phyloP scores from a whole-genome alignment of 1,140 invertebrate species.

The Leptinotarsa lineolata region DNA sequence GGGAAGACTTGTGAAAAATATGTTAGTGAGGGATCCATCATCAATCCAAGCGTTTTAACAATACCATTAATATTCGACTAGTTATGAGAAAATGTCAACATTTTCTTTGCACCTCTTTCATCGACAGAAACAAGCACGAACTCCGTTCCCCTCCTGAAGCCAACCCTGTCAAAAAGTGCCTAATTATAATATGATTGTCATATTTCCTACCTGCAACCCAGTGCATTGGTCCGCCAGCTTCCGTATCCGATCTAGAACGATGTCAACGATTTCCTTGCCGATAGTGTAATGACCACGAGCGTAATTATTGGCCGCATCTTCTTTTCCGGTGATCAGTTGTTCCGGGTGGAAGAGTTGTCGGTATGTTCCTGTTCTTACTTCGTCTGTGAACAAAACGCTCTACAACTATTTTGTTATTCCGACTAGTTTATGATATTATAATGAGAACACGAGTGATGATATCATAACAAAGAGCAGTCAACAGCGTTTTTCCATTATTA shows the following conservation, averaged over 20 bases:
- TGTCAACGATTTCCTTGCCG: constrained; percentile 82
- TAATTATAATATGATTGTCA: neutral
- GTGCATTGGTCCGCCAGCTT: constrained; percentile 79
- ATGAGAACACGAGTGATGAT: neutral
- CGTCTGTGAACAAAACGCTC: constrained; percentile 58
- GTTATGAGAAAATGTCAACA: too few relatives aligned
- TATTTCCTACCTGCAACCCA: constrained; percentile 67
- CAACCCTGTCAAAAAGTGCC: too few relatives aligned
- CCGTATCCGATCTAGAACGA: constrained; percentile 75
- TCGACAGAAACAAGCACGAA: too few relatives aligned
- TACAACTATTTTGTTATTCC: neutral
- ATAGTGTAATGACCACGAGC: constrained; percentile 86
- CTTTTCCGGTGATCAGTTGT: constrained; percentile 74
- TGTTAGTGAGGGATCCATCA: too few relatives aligned
- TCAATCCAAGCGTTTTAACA: too few relatives aligned
- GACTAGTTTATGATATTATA: neutral
- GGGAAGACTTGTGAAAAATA: too few relatives aligned
- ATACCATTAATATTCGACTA: too few relatives aligned
- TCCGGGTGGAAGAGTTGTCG: constrained; percentile 76
- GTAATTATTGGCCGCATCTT: constrained; percentile 86
- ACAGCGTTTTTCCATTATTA: too few relatives aligned
- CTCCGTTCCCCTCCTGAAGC: too few relatives aligned
- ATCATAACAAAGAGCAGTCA: too few relatives aligned
- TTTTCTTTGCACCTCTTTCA: too few relatives aligned
- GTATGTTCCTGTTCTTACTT: constrained; percentile 73